A percentile compares a stretch with the other conserved stretches of the same genome.
phyloP scores from a whole-genome alignment of 2,797 vertebrate species.

The Chelidonichthys spinosus region DNA sequence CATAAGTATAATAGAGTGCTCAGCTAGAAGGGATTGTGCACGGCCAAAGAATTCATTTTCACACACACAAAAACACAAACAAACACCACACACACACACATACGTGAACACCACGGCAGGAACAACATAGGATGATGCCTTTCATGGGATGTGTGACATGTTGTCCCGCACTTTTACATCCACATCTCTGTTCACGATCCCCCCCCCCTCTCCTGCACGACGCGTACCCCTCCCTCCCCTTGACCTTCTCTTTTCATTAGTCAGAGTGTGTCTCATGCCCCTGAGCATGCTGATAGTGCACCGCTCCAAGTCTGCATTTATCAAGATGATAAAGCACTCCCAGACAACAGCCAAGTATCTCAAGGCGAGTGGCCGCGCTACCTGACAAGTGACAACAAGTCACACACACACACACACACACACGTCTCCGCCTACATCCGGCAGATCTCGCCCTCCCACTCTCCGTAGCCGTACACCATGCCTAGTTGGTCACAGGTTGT shows the following conservation, averaged over 20 bases:
- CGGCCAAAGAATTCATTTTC: slow-evolving; percentile 12
- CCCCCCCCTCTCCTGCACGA: slow-evolving; percentile 36
- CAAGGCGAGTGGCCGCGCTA: slow-evolving; percentile 78
- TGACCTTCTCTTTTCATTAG: slow-evolving; percentile 85
- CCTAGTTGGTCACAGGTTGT: slow-evolving; percentile 69
- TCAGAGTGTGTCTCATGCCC: slow-evolving; percentile 83
- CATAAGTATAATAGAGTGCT: slow-evolving; percentile 22
- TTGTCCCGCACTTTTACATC: slow-evolving; percentile 64
- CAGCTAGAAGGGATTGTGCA: slow-evolving; percentile 7
- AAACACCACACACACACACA: slow-evolving; percentile 14
- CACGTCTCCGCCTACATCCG: slow-evolving; percentile 40
- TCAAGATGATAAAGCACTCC: slow-evolving; percentile 83
- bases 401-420: slow-evolving; percentile 54
- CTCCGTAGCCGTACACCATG: slow-evolving; percentile 14
- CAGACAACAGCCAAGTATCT: slow-evolving; percentile 82
- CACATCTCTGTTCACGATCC: slow-evolving; percentile 66
- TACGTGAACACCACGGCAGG: not conserved
- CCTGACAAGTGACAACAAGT: slow-evolving; percentile 83
- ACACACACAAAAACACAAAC: slow-evolving; percentile 12
- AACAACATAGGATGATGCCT: not conserved
- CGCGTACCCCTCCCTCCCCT: slow-evolving; percentile 70
- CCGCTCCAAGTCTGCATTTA: slow-evolving; percentile 83
- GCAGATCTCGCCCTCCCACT: slow-evolving; percentile 9
- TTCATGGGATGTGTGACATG: slow-evolving; percentile 64
- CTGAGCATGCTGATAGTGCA: slow-evolving; percentile 82